Evolutionary conservation across 1,140 invertebrate genomes (phyloP), one percentile per base, ranked within the genome.

Genomic region (Tetragnatha versicolor): DNA sequence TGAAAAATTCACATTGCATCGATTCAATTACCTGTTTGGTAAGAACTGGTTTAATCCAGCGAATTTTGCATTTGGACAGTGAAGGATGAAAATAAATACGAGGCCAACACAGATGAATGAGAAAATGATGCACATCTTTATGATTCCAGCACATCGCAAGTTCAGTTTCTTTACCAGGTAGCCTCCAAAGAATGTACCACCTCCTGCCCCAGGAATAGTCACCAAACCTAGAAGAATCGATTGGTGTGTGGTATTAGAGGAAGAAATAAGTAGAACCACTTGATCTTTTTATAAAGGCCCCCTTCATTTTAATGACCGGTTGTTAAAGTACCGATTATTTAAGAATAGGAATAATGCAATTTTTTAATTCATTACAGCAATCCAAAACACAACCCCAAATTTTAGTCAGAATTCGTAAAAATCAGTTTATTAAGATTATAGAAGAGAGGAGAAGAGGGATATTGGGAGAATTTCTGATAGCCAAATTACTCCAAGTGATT

Each of bases 161-260:
- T 90, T 89, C 83, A 91, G 90, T 42, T 89, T 89, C 85, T 93
- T 93, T 25, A 94, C 90, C 68, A 94, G 84, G 85, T 92, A 93
- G 2, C 93, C 93, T 37, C 93, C 93, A 1, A 92, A 83, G 82
- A 94, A 93, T 4, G 93, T 94, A 17, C 92, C 93, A 1, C 92
- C 92, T 7, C 87, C 87, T 27, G 84, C 84, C 17, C 83, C 83
- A 39, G 83, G 82, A 9, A 84, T 81, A 3, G 81, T 84, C 9
- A 92, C 90, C 33, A 92, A 83, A 42, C 91, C 91, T 92, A 82
- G 0, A 82, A 82, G 66, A 77, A n/a, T n/a, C n/a, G n/a, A n/a
- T n/a, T n/a, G n/a, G n/a, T n/a, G n/a, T n/a, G n/a, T n/a, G n/a
- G n/a, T n/a, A n/a, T n/a, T n/a, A n/a, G n/a, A n/a, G n/a, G n/a